Base-by-base conservation (phyloP, 2,113 vertebrate genomes). In the Ondatra zibethicus region DNA sequence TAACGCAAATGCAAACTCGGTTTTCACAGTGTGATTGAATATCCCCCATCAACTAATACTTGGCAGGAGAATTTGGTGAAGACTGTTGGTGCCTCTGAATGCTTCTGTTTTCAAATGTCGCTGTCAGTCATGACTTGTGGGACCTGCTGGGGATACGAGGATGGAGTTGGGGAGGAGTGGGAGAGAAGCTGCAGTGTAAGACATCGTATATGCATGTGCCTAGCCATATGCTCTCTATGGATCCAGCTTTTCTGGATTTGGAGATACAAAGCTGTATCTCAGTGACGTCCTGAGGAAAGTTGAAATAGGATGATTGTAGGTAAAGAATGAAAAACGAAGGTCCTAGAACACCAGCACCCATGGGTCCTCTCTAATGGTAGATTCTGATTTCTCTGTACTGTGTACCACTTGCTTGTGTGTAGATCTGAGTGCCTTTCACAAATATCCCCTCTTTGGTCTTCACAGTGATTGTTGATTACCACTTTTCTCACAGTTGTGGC, bases 361-460 rank as follows among this genome's bases (percentile, higher is more conserved):
- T 10, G 5, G 13, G 12, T 10, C 0, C 33, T 75, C 25, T 10
- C 4, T 8, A 47, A n/a, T 2, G 3, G 14, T 21, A 50, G 47
- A 7, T n/a, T 70, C 58, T 31, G 5, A n/a, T 47, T n/a, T 82
- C 50, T 77, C 45, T 78, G 7, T n/a, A 16, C 50, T 1, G 1
- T 1, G 1, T 13, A n/a, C 14, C 2, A 42, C 27, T 86, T 52
- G 39, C 3, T 33, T 0, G 2, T n/a, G 21, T 21, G 6, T 19
- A 10, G 45, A 31, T 14, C 29, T 21, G 23, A 14, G 7, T 39
- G 19, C 19, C 31, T 80, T 36, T 23, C 0, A 45, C 47, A 5
- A 4, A 72, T 33, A 3, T 42, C 23, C 1, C 19, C 10, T 52
- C 78, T 85, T 21, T 31, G 8, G 6, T 23, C 23, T 50, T 73